A percentile compares a stretch with the other conserved stretches of the same genome.
Conservation (phyloP, 2,888 invertebrate genomes). For the Temnothorax ravouxi region DNA sequence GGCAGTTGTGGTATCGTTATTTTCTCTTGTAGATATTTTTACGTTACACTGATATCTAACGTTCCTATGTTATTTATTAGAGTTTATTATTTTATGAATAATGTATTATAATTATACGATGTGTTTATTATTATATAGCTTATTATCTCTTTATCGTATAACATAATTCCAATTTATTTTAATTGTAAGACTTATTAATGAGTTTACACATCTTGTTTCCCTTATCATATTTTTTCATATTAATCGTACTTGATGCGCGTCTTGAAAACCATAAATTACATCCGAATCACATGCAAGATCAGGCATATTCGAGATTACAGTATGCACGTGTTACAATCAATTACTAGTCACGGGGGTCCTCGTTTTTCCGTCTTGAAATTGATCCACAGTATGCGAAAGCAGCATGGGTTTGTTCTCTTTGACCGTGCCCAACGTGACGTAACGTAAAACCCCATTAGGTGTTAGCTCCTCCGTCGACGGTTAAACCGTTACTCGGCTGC, state of each 20-base stretch:
- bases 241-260: background rate
- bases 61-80: background rate
- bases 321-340: constrained; percentile 48
- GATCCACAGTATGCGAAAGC: constrained; percentile 59
- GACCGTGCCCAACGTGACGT: constrained; percentile 74
- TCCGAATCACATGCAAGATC: constrained; percentile 21
- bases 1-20: background rate
- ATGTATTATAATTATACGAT: no score
- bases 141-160: background rate
- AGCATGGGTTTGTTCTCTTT: constrained; percentile 64
- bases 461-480: constrained; percentile 75
- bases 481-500: constrained; percentile 73
- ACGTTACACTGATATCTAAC: background rate
- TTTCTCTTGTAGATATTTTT: background rate
- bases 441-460: constrained; percentile 78
- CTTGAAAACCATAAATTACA: background rate
- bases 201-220: background rate
- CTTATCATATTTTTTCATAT: background rate
- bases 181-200: background rate
- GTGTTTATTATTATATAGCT: no score
- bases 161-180: background rate
- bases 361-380: constrained; percentile 42
- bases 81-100: background rate
- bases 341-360: constrained; percentile 30
- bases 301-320: background rate